phyloP scores from a whole-genome alignment of 92 coral and sea anemone species.

The Porites evermanni region DNA sequence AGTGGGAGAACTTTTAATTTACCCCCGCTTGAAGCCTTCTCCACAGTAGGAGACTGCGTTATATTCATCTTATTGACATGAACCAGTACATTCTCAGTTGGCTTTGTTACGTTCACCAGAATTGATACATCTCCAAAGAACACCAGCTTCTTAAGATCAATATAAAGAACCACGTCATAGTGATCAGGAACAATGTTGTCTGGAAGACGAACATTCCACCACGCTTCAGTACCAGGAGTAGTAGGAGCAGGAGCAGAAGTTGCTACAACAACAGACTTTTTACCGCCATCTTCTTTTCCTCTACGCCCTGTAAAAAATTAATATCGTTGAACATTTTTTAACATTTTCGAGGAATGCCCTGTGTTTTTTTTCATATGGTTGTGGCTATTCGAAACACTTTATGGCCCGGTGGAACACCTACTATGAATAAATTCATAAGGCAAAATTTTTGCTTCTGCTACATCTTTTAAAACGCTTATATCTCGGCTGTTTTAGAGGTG shows the following conservation, averaged over 20 bases:
- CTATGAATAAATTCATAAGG: too few relatives aligned
- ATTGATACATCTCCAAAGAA: constrained; percentile 77
- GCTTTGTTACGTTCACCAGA: constrained; percentile 54
- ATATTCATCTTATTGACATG: constrained; percentile 80
- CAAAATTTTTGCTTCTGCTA: too few relatives aligned
- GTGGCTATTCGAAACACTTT: too few relatives aligned
- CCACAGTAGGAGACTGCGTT: constrained; percentile 52
- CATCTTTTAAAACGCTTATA: too few relatives aligned
- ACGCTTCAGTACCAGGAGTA: constrained; percentile 81
- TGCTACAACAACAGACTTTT: neutral
- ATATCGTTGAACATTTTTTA: neutral
- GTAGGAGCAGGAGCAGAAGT: constrained; percentile 62
- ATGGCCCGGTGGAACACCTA: too few relatives aligned
- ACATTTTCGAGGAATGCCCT: neutral
- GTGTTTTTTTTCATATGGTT: too few relatives aligned
- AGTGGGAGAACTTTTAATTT: neutral
- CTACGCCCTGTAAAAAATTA: neutral
- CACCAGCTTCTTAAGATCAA: constrained; percentile 60
- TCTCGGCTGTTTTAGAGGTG: too few relatives aligned
- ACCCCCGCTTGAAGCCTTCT: constrained; percentile 42
- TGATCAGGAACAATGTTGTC: constrained; percentile 73
- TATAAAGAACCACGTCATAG: constrained; percentile 73
- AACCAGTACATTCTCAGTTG: constrained; percentile 75
- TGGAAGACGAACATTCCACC: constrained; percentile 90
- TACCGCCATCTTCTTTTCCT: neutral